A percentile compares a stretch with the other conserved stretches of the same genome.
phyloP scores from a whole-genome alignment of 2,797 vertebrate genomes.

The Gila robusta region DNA sequence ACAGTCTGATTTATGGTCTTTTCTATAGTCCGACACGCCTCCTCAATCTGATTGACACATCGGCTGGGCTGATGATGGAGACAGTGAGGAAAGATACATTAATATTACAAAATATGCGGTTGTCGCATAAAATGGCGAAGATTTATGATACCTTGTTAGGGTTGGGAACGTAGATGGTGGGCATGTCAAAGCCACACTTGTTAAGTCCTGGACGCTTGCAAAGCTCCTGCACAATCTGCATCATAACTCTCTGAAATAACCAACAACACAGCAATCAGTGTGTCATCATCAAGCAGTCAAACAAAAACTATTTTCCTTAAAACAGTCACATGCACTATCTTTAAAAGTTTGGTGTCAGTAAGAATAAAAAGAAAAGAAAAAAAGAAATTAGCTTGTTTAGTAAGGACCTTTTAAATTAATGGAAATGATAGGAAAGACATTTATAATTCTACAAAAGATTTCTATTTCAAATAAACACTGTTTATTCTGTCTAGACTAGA shows the following conservation, averaged over 20 bases:
- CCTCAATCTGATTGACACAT: slow-evolving; percentile 87
- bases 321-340: neutral
- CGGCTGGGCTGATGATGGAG: slow-evolving; percentile 78
- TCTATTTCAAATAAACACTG: neutral
- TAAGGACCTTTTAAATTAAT: neutral
- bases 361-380: neutral
- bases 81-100: neutral
- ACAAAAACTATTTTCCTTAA: neutral
- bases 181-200: slow-evolving; percentile 92
- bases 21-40: slow-evolving; percentile 83
- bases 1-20: slow-evolving; percentile 89
- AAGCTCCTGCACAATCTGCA: slow-evolving; percentile 91
- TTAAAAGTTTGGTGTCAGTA: neutral
- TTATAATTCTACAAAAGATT: neutral
- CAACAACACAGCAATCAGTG: neutral
- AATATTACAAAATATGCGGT: neutral
- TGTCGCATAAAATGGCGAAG: neutral
- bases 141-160: slow-evolving; percentile 79
- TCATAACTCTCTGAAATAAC: slow-evolving; percentile 84
- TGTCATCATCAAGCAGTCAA: neutral
- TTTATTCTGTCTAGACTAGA: neutral
- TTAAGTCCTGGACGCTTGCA: slow-evolving; percentile 88
- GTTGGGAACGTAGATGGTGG: slow-evolving; percentile 86
- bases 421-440: neutral
- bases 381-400: neutral